Evolutionary conservation across 2,113 vertebrate genomes (phyloP).

Genomic region (Engystomops pustulosus): DNA sequence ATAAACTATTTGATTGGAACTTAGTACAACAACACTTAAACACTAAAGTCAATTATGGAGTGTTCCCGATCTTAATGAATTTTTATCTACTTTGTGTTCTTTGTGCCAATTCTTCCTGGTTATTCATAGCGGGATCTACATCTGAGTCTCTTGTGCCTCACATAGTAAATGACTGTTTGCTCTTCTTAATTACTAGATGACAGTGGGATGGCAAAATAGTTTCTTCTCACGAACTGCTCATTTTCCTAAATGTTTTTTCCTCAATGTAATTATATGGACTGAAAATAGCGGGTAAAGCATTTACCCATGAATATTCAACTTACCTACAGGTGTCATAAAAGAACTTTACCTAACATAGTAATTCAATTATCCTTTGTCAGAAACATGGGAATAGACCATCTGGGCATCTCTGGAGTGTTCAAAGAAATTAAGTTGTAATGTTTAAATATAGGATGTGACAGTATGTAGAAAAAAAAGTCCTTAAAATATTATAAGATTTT

Average conservation of each 20-base stretch:
- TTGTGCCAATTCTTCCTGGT: conserved; percentile 4
- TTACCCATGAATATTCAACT: background rate
- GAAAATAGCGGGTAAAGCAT: background rate
- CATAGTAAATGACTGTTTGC: conserved; percentile 39
- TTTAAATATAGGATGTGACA: no score
- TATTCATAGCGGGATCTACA: conserved; percentile 13
- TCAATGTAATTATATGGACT: background rate
- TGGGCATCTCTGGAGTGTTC: no score
- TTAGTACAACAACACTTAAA: background rate
- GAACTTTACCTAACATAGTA: no score
- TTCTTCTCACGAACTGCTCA: background rate
- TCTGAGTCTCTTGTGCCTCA: conserved; percentile 26
- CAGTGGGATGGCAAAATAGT: conserved; percentile 7
- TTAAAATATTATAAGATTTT: no score
- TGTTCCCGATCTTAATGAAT: background rate
- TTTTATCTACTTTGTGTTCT: conserved; percentile 2
- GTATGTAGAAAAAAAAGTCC: no score
- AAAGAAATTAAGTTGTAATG: no score
- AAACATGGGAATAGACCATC: no score
- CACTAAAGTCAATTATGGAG: background rate
- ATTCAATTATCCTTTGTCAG: no score
- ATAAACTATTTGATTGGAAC: background rate
- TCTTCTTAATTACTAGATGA: conserved; percentile 24
- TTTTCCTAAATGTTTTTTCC: background rate
- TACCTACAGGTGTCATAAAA: background rate